Evolutionary conservation across 2,888 invertebrate species (phyloP).

Genomic region (Camponotus fellah): DNA sequence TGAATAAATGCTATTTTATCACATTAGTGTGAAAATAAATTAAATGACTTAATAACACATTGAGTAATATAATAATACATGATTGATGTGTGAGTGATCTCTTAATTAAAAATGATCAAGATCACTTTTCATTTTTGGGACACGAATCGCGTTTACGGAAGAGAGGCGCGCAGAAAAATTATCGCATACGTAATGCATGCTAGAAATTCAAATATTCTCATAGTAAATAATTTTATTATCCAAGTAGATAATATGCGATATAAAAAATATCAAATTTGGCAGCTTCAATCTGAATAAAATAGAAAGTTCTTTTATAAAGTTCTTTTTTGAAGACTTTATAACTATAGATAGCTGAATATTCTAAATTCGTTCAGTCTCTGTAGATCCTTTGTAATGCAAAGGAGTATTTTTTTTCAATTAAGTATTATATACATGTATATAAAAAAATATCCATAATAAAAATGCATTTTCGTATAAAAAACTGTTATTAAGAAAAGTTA

Average conservation of each 20-base stretch:
- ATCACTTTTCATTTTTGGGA: slow-evolving; percentile 20
- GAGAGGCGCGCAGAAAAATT: neutral
- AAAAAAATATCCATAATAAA: slow-evolving; percentile 31
- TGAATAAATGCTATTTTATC: slow-evolving; percentile 41
- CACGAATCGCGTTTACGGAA: slow-evolving; percentile 37
- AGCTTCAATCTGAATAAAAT: slow-evolving; percentile 23
- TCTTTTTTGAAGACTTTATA: neutral
- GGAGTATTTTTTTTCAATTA: neutral
- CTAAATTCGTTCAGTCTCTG: slow-evolving; percentile 37
- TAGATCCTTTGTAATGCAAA: neutral
- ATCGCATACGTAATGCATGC: neutral
- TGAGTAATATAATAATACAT: slow-evolving; percentile 16
- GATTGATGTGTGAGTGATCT: neutral
- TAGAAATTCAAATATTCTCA: neutral
- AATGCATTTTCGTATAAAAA: slow-evolving; percentile 14
- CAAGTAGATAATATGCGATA: neutral
- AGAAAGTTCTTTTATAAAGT: too few relatives aligned
- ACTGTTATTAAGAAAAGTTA: neutral
- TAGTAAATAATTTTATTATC: slow-evolving; percentile 12
- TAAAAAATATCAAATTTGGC: slow-evolving; percentile 49
- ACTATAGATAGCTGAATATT: slow-evolving; percentile 24
- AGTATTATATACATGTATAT: neutral
- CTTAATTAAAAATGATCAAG: slow-evolving; percentile 17
- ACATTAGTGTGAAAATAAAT: slow-evolving; percentile 51
- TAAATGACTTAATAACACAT: slow-evolving; percentile 34